Conservation (phyloP, 2,888 invertebrate genomes). For the Romanomermis culicivorax region DNA sequence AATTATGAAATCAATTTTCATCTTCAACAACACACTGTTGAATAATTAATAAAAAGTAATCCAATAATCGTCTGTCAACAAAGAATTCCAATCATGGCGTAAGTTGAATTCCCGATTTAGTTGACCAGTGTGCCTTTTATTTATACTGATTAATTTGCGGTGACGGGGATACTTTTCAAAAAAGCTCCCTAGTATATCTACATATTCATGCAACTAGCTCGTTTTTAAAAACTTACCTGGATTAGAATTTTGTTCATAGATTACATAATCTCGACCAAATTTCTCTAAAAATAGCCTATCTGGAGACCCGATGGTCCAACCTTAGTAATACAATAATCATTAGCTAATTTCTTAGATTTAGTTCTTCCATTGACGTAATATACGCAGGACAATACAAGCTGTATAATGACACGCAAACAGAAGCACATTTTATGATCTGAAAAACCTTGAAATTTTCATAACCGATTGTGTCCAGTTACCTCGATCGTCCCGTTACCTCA, state of each 20-base stretch:
- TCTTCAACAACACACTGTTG: constrained; percentile 12
- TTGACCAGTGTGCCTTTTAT: constrained; percentile 30
- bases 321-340: not conserved
- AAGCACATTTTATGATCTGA: too few relatives aligned
- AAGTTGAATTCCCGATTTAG: constrained; percentile 31
- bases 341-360: too few relatives aligned
- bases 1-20: too few relatives aligned
- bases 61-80: constrained; percentile 25
- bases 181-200: constrained; percentile 30
- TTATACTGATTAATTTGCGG: constrained; percentile 31
- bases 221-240: too few relatives aligned
- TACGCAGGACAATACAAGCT: too few relatives aligned
- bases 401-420: too few relatives aligned
- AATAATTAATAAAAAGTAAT: constrained; percentile 18
- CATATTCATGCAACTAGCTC: too few relatives aligned
- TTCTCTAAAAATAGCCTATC: not conserved
- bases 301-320: not conserved
- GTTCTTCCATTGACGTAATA: too few relatives aligned
- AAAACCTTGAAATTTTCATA: too few relatives aligned
- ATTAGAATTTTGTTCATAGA: not conserved
- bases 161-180: constrained; percentile 30
- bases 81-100: constrained; percentile 33
- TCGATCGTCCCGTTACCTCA: too few relatives aligned
- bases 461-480: too few relatives aligned
- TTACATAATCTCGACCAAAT: not conserved